A percentile compares a stretch with the other conserved stretches of the same genome.
phyloP scores from a whole-genome alignment of 2,888 invertebrate species.

The Mechanitis mazaeus region DNA sequence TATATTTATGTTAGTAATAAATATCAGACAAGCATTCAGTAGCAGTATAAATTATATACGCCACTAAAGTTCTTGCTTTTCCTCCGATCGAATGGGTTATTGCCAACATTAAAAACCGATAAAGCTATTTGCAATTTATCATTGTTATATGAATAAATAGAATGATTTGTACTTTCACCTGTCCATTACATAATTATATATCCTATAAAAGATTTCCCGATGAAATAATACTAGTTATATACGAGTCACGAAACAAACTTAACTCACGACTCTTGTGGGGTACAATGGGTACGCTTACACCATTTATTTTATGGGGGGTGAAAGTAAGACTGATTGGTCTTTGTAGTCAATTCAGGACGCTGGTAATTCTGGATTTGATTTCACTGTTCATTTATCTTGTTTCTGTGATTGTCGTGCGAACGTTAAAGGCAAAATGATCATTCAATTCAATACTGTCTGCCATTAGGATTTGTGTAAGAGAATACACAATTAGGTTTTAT shows the following conservation, averaged over 20 bases:
- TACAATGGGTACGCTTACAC: conserved; percentile 67
- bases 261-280: conserved; percentile 64
- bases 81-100: neutral
- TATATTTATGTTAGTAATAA: too few species aligned
- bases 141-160: conserved; percentile 35
- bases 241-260: conserved; percentile 69
- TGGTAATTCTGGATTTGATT: conserved; percentile 62
- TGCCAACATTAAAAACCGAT: conserved; percentile 24
- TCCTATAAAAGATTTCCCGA: conserved; percentile 61
- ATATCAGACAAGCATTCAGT: neutral
- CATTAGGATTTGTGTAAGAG: conserved; percentile 50
- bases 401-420: conserved; percentile 67
- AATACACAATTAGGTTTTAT: conserved; percentile 36
- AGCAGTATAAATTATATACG: neutral
- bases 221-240: conserved; percentile 61
- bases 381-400: conserved; percentile 59
- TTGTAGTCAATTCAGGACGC: conserved; percentile 46
- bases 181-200: conserved; percentile 56
- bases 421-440: conserved; percentile 43
- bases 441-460: conserved; percentile 51
- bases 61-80: neutral
- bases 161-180: conserved; percentile 60
- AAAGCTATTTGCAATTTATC: conserved; percentile 36
- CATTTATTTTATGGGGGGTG: conserved; percentile 66
- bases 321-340: conserved; percentile 69